A percentile compares a stretch with the other conserved stretches of the same genome.
Evolutionary conservation across 2,113 vertebrate species (phyloP).

Genomic region (Corythornis cristatus): DNA sequence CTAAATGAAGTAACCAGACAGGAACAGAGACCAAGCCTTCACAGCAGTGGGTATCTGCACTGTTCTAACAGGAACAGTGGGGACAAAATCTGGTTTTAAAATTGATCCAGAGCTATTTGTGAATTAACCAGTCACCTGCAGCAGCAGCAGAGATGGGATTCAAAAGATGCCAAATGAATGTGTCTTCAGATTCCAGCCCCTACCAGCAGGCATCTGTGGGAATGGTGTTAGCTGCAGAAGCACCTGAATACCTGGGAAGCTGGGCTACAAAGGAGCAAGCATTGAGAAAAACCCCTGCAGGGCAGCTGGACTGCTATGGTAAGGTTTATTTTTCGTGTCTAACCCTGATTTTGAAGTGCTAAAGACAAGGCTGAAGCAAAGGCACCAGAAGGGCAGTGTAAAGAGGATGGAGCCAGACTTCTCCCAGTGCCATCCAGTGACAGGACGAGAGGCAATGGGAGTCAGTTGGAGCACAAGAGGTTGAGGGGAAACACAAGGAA

Average conservation of each 20-base stretch:
- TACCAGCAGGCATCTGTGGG: background rate
- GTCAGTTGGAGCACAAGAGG: no score
- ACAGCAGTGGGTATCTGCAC: background rate
- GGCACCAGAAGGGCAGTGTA: background rate
- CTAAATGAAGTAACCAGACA: background rate
- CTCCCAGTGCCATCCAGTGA: no score
- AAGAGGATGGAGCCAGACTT: no score
- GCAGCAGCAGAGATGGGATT: background rate
- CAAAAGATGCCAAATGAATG: background rate
- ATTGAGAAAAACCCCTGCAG: background rate
- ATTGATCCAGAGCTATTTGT: background rate
- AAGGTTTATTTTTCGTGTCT: conserved; percentile 35
- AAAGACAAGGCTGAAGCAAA: conserved; percentile 29
- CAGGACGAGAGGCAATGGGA: no score
- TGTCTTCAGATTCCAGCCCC: background rate
- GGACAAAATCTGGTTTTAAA: background rate
- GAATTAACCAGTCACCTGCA: background rate
- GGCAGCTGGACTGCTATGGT: conserved; percentile 1
- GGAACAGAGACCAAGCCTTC: background rate
- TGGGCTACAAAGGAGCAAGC: conserved; percentile 15
- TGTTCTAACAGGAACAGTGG: background rate
- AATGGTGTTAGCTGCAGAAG: background rate
- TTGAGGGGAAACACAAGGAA: no score
- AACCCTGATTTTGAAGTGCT: conserved; percentile 29
- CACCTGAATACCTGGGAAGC: conserved; percentile 16